Evolutionary conservation across 2,113 vertebrate species (phyloP).

Genomic region (Arizona elegans): DNA sequence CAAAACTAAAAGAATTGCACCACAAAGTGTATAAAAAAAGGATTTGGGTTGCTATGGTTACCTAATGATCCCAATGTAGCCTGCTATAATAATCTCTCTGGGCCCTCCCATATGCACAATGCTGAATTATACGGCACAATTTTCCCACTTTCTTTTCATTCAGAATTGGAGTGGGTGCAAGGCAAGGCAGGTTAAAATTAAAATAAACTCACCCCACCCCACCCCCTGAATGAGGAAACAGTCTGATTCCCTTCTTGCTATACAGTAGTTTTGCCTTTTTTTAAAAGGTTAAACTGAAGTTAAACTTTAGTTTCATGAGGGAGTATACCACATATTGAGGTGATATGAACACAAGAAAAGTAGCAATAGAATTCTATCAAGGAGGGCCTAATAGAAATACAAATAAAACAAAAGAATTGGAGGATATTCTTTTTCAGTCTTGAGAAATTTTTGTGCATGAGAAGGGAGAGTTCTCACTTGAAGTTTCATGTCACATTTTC

Average conservation of each 20-base stretch:
- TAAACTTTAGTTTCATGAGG: not conserved
- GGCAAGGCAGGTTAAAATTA: conserved; percentile 4
- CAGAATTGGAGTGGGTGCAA: not conserved
- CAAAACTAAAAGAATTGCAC: conserved; percentile 21
- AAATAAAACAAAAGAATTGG: not conserved
- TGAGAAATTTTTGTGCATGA: not conserved
- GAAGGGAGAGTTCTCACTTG: not conserved
- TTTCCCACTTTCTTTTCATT: conserved; percentile 39
- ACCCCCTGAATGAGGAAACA: conserved; percentile 1
- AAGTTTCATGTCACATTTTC: not conserved
- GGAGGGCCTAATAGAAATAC: not conserved
- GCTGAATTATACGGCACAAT: conserved; percentile 22
- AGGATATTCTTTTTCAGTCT: not conserved
- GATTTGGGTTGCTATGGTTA: conserved; percentile 54
- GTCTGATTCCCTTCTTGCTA: conserved; percentile 42
- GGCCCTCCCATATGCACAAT: conserved; percentile 28
- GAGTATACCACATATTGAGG: too few relatives aligned
- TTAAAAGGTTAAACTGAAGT: not conserved
- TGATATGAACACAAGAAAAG: not conserved
- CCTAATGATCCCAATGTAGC: conserved; percentile 23
- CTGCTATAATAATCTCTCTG: conserved; percentile 29
- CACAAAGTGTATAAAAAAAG: not conserved
- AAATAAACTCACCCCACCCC: not conserved
- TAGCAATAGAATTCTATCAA: not conserved
- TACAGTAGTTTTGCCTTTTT: not conserved